Conservation (phyloP, 2,113 vertebrate genomes). For the Pelobates fuscus region DNA sequence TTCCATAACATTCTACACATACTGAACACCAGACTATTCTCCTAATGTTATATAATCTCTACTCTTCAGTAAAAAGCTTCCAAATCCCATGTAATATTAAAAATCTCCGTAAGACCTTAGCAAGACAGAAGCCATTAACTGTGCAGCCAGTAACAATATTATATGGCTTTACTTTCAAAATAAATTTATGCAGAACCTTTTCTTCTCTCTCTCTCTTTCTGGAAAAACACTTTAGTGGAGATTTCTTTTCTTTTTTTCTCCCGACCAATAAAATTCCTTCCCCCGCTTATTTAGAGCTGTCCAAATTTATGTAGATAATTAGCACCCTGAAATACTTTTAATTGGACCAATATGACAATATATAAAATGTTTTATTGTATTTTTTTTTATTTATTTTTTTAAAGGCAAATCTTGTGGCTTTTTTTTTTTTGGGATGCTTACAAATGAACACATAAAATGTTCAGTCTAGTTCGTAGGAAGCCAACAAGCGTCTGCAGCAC, state of each 20-base stretch:
- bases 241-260: constrained; percentile 30
- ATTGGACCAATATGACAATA: background rate
- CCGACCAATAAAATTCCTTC: constrained; percentile 8
- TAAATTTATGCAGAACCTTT: constrained; percentile 33
- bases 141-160: constrained; percentile 16
- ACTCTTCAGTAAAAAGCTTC: background rate
- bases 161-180: constrained; percentile 17
- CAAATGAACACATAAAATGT: constrained; percentile 14
- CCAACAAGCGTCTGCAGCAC: background rate
- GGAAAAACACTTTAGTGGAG: constrained; percentile 19
- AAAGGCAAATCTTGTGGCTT: background rate
- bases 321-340: background rate
- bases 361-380: no score
- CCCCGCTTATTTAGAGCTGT: background rate
- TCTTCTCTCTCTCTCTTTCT: constrained; percentile 10
- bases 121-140: constrained; percentile 25
- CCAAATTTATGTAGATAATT: constrained; percentile 2
- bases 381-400: background rate
- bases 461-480: background rate
- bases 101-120: constrained; percentile 7
- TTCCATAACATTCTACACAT: no score
- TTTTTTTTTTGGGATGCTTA: background rate
- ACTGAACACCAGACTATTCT: no score
- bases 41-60: constrained; percentile 23
- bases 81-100: constrained; percentile 35